phyloP scores from a whole-genome alignment of 2,797 vertebrate species.

The Sebastes iracundus region DNA sequence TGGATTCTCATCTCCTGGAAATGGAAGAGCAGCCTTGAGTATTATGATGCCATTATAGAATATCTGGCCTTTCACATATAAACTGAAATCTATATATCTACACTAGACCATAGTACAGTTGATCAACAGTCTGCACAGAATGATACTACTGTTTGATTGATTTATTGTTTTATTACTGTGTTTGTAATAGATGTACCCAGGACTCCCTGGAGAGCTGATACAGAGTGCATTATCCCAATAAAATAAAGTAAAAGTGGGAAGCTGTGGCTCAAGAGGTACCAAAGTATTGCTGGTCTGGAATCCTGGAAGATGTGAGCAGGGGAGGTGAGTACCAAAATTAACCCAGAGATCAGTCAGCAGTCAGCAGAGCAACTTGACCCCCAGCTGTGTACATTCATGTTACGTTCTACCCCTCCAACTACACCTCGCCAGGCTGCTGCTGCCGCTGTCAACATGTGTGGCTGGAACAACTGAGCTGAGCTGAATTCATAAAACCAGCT shows the following conservation, averaged over 20 bases:
- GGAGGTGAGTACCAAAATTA: not conserved
- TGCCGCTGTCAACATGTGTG: not conserved
- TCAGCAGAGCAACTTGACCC: not conserved
- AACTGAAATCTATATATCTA: too few relatives aligned
- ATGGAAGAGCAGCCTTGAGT: not conserved
- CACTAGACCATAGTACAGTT: not conserved
- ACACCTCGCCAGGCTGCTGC: not conserved
- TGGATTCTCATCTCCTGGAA: not conserved
- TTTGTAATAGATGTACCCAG: not conserved
- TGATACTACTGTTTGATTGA: not conserved
- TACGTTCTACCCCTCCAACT: not conserved
- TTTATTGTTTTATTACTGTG: not conserved
- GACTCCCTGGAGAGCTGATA: not conserved
- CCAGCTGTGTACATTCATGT: not conserved
- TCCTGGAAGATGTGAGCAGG: not conserved
- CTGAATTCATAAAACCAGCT: not conserved
- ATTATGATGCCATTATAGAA: not conserved
- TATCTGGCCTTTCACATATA: not conserved
- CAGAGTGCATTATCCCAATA: not conserved
- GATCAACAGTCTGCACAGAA: not conserved
- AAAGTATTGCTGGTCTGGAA: too few relatives aligned
- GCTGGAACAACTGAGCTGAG: not conserved
- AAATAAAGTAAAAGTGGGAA: not conserved
- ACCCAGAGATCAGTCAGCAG: conserved; percentile 2
- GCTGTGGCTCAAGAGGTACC: too few relatives aligned